Percentiles rank a stretch among this genome's conserved stretches.
These are phyloP conservation scores for Variabilichromis moorii DNA, from an alignment of 2,113 vertebrate genomes.

Conservation along the genomic window DNA sequence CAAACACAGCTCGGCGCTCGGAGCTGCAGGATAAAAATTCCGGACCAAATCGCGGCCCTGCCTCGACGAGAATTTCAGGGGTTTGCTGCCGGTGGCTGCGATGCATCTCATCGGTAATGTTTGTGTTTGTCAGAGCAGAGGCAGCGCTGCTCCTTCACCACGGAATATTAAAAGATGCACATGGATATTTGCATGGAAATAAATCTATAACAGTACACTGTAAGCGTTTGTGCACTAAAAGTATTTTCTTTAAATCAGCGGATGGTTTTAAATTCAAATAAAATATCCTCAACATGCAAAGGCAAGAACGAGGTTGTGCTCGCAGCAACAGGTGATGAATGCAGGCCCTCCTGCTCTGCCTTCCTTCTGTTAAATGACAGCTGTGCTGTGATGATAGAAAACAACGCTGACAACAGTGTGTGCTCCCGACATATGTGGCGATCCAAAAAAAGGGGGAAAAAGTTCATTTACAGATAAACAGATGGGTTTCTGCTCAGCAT, in stretches of 20 bases:
- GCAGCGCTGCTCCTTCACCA: not conserved
- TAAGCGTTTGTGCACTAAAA: not conserved
- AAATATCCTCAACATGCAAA: not conserved
- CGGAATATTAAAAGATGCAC: not conserved
- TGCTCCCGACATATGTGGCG: not conserved
- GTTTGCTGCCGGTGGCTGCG: constrained; percentile 31
- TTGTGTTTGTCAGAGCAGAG: not conserved
- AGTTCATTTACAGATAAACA: not conserved
- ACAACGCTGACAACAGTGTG: not conserved
- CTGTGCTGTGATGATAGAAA: not conserved
- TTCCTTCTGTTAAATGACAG: constrained; percentile 4
- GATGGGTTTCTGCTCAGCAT: not conserved
- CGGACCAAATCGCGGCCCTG: constrained; percentile 36
- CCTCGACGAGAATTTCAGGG: constrained; percentile 54
- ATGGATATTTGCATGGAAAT: not conserved
- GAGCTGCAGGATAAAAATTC: constrained; percentile 24
- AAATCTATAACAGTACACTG: not conserved
- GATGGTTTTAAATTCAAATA: not conserved
- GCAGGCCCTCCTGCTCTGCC: not conserved
- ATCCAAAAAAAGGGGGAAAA: not conserved
- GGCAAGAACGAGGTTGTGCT: not conserved
- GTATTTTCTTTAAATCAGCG: not conserved
- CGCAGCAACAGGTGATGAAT: constrained; percentile 17
- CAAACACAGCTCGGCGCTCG: constrained; percentile 35
- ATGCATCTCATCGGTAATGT: constrained; percentile 20